These are phyloP conservation scores for Chrysomallon squamiferum DNA, from an alignment of 1,140 invertebrate genomes.

Conservation along the genomic window DNA sequence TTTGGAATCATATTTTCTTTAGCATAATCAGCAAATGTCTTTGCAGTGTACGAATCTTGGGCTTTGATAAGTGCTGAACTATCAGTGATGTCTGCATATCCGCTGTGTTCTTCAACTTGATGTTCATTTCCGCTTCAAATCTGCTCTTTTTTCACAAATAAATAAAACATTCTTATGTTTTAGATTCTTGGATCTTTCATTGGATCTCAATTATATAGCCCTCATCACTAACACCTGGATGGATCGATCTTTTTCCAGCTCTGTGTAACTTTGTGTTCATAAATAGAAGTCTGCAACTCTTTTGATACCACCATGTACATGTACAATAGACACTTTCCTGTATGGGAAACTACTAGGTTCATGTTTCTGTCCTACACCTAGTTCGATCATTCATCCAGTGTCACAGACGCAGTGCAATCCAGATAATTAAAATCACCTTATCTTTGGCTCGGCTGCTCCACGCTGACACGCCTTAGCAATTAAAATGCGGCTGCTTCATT, in stretches of 20 bases:
- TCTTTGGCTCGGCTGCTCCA: slow-evolving; percentile 26
- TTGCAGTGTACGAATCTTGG: too few species aligned
- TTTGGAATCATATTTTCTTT: too few species aligned
- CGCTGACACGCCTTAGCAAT: slow-evolving; percentile 20
- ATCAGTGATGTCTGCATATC: too few species aligned
- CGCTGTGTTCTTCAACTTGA: too few species aligned
- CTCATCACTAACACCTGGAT: too few species aligned
- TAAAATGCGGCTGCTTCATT: slow-evolving; percentile 17
- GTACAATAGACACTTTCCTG: slow-evolving; percentile 8
- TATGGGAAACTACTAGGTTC: slow-evolving; percentile 15
- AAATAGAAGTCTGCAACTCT: background rate
- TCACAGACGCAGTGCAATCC: slow-evolving; percentile 11
- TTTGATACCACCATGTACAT: background rate
- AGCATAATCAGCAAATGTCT: too few species aligned
- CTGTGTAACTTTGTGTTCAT: background rate
- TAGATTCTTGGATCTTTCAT: too few species aligned
- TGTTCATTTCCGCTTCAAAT: too few species aligned
- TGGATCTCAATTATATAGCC: too few species aligned
- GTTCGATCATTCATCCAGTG: slow-evolving; percentile 18
- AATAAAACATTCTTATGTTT: too few species aligned
- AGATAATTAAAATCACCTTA: slow-evolving; percentile 23
- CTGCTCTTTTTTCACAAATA: too few species aligned
- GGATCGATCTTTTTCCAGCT: background rate
- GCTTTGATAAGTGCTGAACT: too few species aligned
- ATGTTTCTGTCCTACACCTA: slow-evolving; percentile 9